Evolutionary conservation across 2,797 vertebrate genomes (phyloP).

Genomic region (Cossypha niveicapilla): DNA sequence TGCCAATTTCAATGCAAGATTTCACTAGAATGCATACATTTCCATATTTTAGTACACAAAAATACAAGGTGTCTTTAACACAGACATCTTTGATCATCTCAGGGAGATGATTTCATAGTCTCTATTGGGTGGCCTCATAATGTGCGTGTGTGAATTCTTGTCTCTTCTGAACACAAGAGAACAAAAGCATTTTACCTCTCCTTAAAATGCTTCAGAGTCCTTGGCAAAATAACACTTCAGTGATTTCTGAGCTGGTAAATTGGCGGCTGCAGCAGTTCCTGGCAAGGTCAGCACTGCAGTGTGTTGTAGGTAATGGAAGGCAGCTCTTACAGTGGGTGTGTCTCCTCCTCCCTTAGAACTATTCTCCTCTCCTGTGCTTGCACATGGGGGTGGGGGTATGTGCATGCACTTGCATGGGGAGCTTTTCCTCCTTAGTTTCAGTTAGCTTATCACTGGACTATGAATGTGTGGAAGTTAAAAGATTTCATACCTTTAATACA

Average conservation of each 20-base stretch:
- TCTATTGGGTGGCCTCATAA: not conserved
- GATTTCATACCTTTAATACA: not conserved
- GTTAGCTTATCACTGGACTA: not conserved
- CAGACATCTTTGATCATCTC: not conserved
- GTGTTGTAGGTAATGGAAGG: not conserved
- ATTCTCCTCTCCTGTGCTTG: not conserved
- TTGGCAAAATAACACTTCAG: not conserved
- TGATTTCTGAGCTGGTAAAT: not conserved
- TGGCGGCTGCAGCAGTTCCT: not conserved
- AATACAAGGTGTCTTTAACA: not conserved
- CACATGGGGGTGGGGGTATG: rapidly evolving
- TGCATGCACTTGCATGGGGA: not conserved
- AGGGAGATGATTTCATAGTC: not conserved
- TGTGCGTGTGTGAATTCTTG: not conserved
- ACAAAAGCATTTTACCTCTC: not conserved
- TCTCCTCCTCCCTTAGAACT: not conserved
- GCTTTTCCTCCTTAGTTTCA: not conserved
- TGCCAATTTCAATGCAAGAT: not conserved
- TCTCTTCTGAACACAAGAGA: not conserved
- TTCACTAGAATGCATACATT: not conserved
- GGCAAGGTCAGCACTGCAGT: not conserved
- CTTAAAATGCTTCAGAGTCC: not conserved
- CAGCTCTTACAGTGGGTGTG: not conserved
- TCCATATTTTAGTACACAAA: not conserved
- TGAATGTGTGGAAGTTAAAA: not conserved